phyloP scores from a whole-genome alignment of 2,888 invertebrate genomes.

The Lepeophtheirus nordmannii region DNA sequence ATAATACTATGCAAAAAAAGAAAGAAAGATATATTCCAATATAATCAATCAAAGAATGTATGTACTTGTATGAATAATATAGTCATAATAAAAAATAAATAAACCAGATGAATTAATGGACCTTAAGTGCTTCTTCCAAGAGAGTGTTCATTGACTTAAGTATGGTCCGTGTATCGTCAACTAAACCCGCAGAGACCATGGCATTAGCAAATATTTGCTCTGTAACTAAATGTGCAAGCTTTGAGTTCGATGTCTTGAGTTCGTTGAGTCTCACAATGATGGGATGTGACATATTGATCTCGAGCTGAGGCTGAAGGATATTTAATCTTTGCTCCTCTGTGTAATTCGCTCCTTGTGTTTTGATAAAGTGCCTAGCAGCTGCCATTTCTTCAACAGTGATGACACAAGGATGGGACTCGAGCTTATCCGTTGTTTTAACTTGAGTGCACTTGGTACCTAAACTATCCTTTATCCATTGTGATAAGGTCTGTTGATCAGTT shows the following conservation, averaged over 20 bases:
- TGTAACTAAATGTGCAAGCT: slow-evolving; percentile 63
- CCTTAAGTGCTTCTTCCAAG: slow-evolving; percentile 60
- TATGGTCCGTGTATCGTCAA: slow-evolving; percentile 74
- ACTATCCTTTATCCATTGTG: slow-evolving; percentile 58
- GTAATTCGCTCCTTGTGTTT: slow-evolving; percentile 51
- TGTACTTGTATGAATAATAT: too few relatives aligned
- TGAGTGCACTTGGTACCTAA: slow-evolving; percentile 63
- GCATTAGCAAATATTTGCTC: slow-evolving; percentile 83
- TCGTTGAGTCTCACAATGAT: slow-evolving; percentile 72
- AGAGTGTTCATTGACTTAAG: slow-evolving; percentile 73
- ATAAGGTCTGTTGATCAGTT: slow-evolving; percentile 57
- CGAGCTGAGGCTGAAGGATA: slow-evolving; percentile 73
- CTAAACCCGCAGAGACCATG: slow-evolving; percentile 83
- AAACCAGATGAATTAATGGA: slow-evolving; percentile 39
- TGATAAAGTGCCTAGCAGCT: slow-evolving; percentile 80
- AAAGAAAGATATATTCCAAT: too few relatives aligned
- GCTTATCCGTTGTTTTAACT: slow-evolving; percentile 63
- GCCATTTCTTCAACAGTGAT: slow-evolving; percentile 94
- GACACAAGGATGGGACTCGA: slow-evolving; percentile 82
- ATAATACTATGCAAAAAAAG: too few relatives aligned
- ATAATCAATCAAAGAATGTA: too few relatives aligned
- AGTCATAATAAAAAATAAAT: too few relatives aligned
- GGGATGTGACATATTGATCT: slow-evolving; percentile 83
- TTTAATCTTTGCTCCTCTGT: slow-evolving; percentile 71
- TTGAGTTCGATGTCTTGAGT: slow-evolving; percentile 54